Base-by-base conservation (phyloP, 2,797 vertebrate species). In the Tinamus major region DNA sequence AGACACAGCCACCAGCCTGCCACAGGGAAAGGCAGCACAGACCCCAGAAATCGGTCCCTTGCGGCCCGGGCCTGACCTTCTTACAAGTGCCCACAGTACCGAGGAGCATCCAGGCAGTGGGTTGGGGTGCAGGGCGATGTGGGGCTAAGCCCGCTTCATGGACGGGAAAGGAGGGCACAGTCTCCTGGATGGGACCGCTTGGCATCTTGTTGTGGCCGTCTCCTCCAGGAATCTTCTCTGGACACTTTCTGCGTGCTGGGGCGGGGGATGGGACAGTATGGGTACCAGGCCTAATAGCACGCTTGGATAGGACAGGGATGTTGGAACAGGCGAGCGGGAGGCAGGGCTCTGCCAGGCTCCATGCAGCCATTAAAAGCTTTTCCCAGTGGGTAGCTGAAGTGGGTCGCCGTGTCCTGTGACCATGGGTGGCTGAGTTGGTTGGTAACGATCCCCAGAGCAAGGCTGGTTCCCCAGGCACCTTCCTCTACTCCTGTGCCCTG, bases 191-290 rank as follows among this genome's bases (percentile, higher is more conserved):
- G 53, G 53, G 29, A 55, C 29, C 53, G 18, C 13, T 20, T 1
- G 0, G 11, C 69, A 19, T 33, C 48, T 46, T 1, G 0, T 35
- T n/a, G 24, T 58, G 2, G 1, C 5, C 1, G 0, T 46, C 64
- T 23, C 68, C 56, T 56, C 6, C 7, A 17, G 46, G 53, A 17
- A n/a, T 56, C 16, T 53, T 59, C 44, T 62, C 71, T 3, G 1
- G 10, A 14, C 2, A 0, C 13, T 11, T 29, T 61, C 56, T 63
- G 44, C 2, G 0, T 5, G 31, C 46, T 3, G 10, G 26, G 29
- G 10, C 27, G 29, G 49, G 35, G 35, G 35, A 35, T 8, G 27
- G 31, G 53, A 29, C 53, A 31, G 53, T 6, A 29, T 29, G 53
- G 29, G 19, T 17, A 56, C 53, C 29, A 55, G 53, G 29, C 29